Evolutionary conservation across 2,797 vertebrate genomes (phyloP).

Genomic region (Threskiornis aethiopicus): DNA sequence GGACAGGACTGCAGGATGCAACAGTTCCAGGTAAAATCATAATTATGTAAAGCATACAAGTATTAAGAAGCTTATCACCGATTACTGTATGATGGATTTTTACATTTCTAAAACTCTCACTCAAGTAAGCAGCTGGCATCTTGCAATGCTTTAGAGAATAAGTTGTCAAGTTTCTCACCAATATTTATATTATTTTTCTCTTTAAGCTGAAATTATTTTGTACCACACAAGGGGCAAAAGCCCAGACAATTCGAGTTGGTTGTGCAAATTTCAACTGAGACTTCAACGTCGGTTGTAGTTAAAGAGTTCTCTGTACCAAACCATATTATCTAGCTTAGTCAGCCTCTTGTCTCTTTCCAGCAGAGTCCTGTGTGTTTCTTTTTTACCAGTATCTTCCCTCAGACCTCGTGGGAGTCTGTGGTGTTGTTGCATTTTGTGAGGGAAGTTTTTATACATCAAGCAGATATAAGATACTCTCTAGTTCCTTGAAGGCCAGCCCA

Average conservation of each 20-base stretch:
- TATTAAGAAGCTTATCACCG: neutral
- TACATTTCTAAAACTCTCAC: neutral
- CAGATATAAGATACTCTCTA: neutral
- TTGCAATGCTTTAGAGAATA: neutral
- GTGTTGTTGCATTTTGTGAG: neutral
- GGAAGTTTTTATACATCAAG: neutral
- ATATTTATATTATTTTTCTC: neutral
- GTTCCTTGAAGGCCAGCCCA: neutral
- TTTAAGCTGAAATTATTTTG: neutral
- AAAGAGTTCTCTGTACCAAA: neutral
- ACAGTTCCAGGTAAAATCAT: neutral
- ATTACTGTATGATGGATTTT: neutral
- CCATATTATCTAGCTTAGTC: rapidly evolving
- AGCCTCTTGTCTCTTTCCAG: neutral
- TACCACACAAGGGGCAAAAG: neutral
- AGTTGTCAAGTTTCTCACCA: neutral
- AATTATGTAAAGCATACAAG: neutral
- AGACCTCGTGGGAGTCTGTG: neutral
- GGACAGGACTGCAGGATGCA: neutral
- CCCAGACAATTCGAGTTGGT: neutral
- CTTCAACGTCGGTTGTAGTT: neutral
- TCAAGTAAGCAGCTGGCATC: neutral
- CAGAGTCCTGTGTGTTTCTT: neutral
- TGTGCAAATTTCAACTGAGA: neutral
- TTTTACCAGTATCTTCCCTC: neutral